phyloP scores from a whole-genome alignment of 2,888 invertebrate species.

The Xanthostigma xanthostigma region DNA sequence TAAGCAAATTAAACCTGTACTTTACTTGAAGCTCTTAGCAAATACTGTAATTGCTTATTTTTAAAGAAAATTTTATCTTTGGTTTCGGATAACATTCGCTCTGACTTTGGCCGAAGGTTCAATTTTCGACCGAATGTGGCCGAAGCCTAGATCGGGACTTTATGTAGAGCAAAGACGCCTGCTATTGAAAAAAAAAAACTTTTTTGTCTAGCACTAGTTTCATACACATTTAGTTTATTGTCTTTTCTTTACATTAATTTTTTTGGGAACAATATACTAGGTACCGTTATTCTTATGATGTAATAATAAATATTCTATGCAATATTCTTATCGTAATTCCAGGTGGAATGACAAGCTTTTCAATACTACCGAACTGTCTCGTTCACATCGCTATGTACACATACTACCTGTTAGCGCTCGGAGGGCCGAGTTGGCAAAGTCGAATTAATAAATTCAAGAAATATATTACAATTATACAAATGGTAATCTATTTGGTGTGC shows the following conservation, averaged over 20 bases:
- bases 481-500: conserved; percentile 32
- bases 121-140: too few species aligned
- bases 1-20: neutral
- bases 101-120: too few species aligned
- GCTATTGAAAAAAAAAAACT: too few species aligned
- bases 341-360: conserved; percentile 53
- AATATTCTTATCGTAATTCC: conserved; percentile 15
- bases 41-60: too few species aligned
- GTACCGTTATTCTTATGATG: neutral
- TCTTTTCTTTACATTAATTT: neutral
- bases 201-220: too few species aligned
- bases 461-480: conserved; percentile 41
- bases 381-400: conserved; percentile 66
- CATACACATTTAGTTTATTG: neutral
- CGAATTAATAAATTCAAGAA: conserved; percentile 42
- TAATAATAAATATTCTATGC: neutral
- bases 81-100: too few species aligned
- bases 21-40: too few species aligned
- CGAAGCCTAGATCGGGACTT: too few species aligned
- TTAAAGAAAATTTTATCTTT: neutral
- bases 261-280: neutral
- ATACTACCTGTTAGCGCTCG: conserved; percentile 52
- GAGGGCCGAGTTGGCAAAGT: conserved; percentile 40
- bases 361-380: conserved; percentile 46
- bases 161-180: too few species aligned